Percentiles rank a stretch among this genome's conserved stretches.
Evolutionary conservation across 1,140 invertebrate genomes (phyloP).

Genomic region (Holcopasites calliopsidis): DNA sequence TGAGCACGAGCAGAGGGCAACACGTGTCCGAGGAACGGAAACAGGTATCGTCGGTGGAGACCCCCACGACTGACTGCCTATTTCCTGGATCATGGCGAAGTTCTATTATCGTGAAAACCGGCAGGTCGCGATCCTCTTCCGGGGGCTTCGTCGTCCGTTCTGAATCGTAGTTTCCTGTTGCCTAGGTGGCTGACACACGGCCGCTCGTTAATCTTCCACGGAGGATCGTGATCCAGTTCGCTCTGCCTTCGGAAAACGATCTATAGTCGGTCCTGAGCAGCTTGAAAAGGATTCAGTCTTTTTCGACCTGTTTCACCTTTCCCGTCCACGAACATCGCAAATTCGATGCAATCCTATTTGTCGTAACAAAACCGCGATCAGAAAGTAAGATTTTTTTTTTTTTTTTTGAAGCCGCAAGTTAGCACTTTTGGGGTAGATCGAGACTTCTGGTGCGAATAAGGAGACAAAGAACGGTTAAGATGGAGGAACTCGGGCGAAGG

Average conservation of each 20-base stretch:
- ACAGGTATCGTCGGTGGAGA: neutral
- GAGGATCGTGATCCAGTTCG: neutral
- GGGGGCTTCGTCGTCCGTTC: neutral
- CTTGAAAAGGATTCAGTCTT: too few relatives aligned
- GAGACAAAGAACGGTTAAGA: constrained; percentile 38
- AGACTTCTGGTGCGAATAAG: too few relatives aligned
- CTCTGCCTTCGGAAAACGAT: neutral
- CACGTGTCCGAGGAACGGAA: constrained; percentile 39
- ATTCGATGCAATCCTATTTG: too few relatives aligned
- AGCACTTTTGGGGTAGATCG: too few relatives aligned
- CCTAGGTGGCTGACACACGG: neutral
- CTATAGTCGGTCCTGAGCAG: too few relatives aligned
- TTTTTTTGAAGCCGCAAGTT: too few relatives aligned
- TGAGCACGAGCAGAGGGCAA: neutral
- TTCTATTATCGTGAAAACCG: neutral
- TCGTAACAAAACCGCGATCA: too few relatives aligned
- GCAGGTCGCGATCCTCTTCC: neutral
- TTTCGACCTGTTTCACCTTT: too few relatives aligned
- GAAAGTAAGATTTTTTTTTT: too few relatives aligned
- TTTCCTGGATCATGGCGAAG: neutral
- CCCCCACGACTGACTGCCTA: neutral
- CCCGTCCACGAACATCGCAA: too few relatives aligned
- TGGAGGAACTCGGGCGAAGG: constrained; percentile 9
- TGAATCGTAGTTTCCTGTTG: neutral
- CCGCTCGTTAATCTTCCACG: constrained; percentile 37